Evolutionary conservation across 2,888 invertebrate species (phyloP).

Genomic region (Platycheirus albimanus): DNA sequence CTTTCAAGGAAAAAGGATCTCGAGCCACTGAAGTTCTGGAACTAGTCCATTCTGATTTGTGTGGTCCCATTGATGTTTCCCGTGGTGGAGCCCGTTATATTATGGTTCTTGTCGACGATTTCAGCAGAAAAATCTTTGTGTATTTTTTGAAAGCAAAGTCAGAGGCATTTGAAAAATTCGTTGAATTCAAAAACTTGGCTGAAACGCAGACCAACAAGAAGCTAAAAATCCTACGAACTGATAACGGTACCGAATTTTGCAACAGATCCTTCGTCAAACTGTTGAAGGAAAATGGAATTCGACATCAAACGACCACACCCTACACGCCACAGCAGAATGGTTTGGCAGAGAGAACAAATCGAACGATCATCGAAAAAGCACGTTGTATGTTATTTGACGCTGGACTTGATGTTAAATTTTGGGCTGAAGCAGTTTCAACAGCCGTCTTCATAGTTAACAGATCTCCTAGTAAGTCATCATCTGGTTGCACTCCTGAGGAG

Average conservation of each 20-base stretch:
- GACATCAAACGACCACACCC: background rate
- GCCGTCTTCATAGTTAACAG: too few relatives aligned
- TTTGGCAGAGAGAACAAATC: conserved; percentile 6
- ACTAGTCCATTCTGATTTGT: background rate
- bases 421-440: background rate
- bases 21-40: background rate
- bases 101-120: conserved; percentile 8
- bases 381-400: conserved; percentile 7
- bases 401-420: background rate
- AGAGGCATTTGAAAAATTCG: conserved; percentile 10
- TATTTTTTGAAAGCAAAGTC: conserved; percentile 24
- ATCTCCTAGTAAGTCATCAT: too few relatives aligned
- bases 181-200: conserved; percentile 16
- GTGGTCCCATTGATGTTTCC: conserved; percentile 6
- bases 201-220: conserved; percentile 14
- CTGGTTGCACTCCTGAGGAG: too few relatives aligned
- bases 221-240: background rate
- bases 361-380: background rate
- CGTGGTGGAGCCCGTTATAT: conserved; percentile 12
- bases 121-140: conserved; percentile 12
- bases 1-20: background rate
- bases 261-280: background rate
- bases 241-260: background rate
- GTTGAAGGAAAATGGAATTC: conserved; percentile 1
- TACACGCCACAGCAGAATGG: conserved; percentile 4